Evolutionary conservation across 2,888 invertebrate genomes (phyloP).

Genomic region (Mesoligia furuncula): DNA sequence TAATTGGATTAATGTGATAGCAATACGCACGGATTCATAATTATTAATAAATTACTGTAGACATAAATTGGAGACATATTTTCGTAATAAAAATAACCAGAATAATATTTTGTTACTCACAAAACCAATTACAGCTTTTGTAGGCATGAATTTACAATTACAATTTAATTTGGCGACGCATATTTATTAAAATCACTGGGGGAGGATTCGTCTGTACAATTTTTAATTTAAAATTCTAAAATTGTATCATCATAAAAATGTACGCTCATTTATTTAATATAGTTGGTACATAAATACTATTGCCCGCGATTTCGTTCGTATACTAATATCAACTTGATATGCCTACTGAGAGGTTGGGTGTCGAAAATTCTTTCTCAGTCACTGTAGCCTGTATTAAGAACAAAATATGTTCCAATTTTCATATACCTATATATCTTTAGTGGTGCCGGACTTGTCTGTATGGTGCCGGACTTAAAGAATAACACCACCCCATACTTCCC

Average conservation of each 20-base stretch:
- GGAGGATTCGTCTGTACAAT: conserved; percentile 24
- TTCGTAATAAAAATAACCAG: neutral
- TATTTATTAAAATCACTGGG: conserved; percentile 32
- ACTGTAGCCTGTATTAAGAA: neutral
- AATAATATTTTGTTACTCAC: neutral
- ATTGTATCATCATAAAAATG: conserved; percentile 20
- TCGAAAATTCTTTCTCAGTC: neutral
- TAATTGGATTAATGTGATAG: neutral
- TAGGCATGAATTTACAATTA: conserved; percentile 29
- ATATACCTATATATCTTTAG: neutral
- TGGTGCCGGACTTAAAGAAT: too few species aligned
- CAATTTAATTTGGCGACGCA: conserved; percentile 33
- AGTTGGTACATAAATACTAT: neutral
- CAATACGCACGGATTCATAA: too few species aligned
- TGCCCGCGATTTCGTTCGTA: neutral
- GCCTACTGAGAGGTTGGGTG: neutral
- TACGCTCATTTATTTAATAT: neutral
- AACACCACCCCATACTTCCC: too few species aligned
- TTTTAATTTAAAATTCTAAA: conserved; percentile 48
- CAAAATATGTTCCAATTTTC: too few species aligned
- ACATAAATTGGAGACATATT: neutral
- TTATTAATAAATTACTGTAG: neutral
- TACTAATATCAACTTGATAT: too few species aligned
- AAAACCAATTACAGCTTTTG: conserved; percentile 30
- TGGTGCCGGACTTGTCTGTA: too few species aligned